Conservation (phyloP, 2,888 invertebrate species). For the Drosophila niveifrons region DNA sequence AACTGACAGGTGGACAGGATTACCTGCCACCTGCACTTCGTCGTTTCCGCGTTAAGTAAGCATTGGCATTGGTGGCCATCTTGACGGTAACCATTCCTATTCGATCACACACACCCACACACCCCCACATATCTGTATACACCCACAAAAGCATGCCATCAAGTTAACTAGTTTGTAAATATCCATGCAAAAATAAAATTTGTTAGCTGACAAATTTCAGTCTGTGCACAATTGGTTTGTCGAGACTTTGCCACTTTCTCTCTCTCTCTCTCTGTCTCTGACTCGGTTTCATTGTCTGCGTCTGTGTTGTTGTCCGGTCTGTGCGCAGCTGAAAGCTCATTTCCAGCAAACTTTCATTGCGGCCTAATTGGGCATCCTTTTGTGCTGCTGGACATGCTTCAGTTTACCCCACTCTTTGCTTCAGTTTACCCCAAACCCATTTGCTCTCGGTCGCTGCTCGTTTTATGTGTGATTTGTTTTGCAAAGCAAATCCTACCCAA, state of each 20-base stretch:
- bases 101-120: conserved; percentile 26
- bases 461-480: conserved; percentile 71
- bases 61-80: not conserved
- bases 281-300: not conserved
- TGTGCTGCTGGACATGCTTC: conserved; percentile 26
- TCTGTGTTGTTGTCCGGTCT: not conserved
- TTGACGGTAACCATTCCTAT: conserved; percentile 68
- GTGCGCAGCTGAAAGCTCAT: conserved; percentile 29
- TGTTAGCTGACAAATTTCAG: conserved; percentile 49
- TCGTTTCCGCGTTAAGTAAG: conserved; percentile 75
- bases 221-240: conserved; percentile 22
- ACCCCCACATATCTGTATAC: conserved; percentile 8
- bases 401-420: not conserved
- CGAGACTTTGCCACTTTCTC: not conserved
- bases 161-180: conserved; percentile 59
- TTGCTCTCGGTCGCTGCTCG: conserved; percentile 26
- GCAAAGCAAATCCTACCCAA: conserved; percentile 63
- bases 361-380: conserved; percentile 59
- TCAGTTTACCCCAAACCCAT: conserved; percentile 30
- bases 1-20: conserved; percentile 54
- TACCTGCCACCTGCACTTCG: conserved; percentile 74
- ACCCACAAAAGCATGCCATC: conserved; percentile 38
- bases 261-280: not conserved
- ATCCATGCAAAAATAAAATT: conserved; percentile 65
- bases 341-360: conserved; percentile 50